Conservation (phyloP, 1,140 invertebrate species). For the Anastatus disparis region DNA sequence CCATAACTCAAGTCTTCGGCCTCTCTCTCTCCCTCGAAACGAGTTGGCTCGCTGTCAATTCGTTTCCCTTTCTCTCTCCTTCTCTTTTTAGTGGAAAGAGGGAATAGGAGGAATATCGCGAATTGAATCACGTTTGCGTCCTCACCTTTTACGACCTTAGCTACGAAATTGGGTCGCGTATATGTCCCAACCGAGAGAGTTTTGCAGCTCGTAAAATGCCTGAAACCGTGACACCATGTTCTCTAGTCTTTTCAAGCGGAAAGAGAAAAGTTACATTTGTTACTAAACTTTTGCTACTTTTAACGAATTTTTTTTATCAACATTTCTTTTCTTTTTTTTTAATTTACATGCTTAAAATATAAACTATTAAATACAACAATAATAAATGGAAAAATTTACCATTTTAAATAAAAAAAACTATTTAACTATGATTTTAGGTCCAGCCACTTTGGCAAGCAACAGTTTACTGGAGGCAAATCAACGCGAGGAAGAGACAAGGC, state of each 20-base stretch:
- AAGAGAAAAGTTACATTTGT: too few relatives aligned
- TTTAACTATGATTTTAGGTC: conserved; percentile 50
- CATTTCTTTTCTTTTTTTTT: too few relatives aligned
- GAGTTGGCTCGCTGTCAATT: conserved; percentile 18
- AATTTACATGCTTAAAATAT: too few relatives aligned
- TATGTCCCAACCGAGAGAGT: conserved; percentile 33
- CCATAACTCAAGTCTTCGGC: not conserved
- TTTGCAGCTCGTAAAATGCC: conserved; percentile 53
- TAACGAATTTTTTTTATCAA: too few relatives aligned
- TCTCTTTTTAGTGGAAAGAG: too few relatives aligned
- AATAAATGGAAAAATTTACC: too few relatives aligned
- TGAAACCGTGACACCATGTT: too few relatives aligned
- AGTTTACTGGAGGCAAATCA: conserved; percentile 60
- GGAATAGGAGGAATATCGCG: not conserved
- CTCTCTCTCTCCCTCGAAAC: not conserved
- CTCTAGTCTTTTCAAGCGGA: too few relatives aligned
- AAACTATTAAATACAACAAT: too few relatives aligned
- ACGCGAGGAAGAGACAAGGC: conserved; percentile 69
- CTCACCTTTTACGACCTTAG: conserved; percentile 2
- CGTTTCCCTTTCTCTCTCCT: too few relatives aligned
- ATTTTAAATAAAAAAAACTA: not conserved
- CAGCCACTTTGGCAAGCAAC: conserved; percentile 53
- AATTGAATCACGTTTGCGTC: conserved; percentile 16
- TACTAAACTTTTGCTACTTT: too few relatives aligned
- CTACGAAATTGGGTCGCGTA: conserved; percentile 47